These are phyloP conservation scores for Andinoacara biseriatus DNA, from an alignment of 2,113 vertebrate species.

Conservation along the genomic window DNA sequence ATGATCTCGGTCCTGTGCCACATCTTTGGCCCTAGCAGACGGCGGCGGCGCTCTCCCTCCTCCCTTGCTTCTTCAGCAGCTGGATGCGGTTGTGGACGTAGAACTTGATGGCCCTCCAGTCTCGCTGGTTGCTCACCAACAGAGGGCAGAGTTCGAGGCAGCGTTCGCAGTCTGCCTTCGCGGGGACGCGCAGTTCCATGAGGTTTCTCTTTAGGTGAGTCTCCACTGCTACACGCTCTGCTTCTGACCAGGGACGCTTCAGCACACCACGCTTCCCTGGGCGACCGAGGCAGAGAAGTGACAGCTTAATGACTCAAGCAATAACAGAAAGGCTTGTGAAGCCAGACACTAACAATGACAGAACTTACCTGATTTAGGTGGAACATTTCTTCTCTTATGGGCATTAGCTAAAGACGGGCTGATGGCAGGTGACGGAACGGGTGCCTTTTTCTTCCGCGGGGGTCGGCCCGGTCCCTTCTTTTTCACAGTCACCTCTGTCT, in stretches of 20 bases:
- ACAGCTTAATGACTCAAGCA: background rate
- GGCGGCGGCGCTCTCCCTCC: slow-evolving; percentile 65
- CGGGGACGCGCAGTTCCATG: slow-evolving; percentile 79
- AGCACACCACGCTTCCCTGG: slow-evolving; percentile 83
- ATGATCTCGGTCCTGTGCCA: background rate
- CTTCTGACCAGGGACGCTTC: slow-evolving; percentile 84
- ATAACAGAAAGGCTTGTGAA: background rate
- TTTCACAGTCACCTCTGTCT: slow-evolving; percentile 46
- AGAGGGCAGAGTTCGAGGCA: slow-evolving; percentile 83
- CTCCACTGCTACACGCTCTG: slow-evolving; percentile 81
- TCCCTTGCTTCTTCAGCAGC: slow-evolving; percentile 81
- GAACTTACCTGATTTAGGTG: slow-evolving; percentile 77
- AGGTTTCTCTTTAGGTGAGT: slow-evolving; percentile 82
- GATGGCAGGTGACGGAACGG: slow-evolving; percentile 27
- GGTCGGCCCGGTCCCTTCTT: slow-evolving; percentile 73
- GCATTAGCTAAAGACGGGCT: slow-evolving; percentile 38
- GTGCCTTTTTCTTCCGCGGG: slow-evolving; percentile 63
- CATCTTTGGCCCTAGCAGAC: slow-evolving; percentile 59
- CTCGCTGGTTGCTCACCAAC: slow-evolving; percentile 82
- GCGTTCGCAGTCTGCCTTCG: slow-evolving; percentile 84
- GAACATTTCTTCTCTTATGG: slow-evolving; percentile 73
- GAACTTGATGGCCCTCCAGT: slow-evolving; percentile 85
- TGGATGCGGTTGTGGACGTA: slow-evolving; percentile 85
- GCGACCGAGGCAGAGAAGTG: background rate
- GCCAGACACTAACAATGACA: background rate